A percentile compares a stretch with the other conserved stretches of the same genome.
Evolutionary conservation across 2,113 vertebrate species (phyloP).

Genomic region (Cromileptes altivelis): DNA sequence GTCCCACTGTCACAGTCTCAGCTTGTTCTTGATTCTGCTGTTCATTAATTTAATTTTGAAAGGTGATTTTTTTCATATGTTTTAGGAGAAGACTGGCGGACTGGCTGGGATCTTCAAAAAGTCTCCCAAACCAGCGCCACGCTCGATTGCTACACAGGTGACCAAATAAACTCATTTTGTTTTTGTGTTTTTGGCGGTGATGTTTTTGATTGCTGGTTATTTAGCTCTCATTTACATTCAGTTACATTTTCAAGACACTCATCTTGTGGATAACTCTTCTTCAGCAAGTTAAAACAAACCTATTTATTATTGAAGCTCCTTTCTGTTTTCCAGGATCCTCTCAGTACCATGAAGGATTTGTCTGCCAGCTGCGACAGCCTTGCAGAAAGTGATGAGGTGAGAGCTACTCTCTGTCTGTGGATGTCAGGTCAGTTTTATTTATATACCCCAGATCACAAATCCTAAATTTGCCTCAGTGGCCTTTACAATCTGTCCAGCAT

Average conservation of each 20-base stretch:
- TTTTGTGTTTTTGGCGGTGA: no score
- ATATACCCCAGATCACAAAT: no score
- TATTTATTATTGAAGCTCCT: background rate
- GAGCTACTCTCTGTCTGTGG: background rate
- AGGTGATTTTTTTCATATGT: background rate
- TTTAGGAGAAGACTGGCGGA: conserved; percentile 71
- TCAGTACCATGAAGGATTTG: conserved; percentile 35
- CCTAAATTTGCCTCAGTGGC: no score
- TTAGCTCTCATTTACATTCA: background rate
- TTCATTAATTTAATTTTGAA: background rate
- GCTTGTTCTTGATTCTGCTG: background rate
- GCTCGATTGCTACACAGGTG: conserved; percentile 37
- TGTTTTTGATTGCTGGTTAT: background rate
- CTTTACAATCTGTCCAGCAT: no score
- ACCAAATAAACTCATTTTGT: background rate
- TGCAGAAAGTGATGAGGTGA: conserved; percentile 47
- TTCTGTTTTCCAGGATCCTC: conserved; percentile 69
- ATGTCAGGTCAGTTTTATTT: background rate
- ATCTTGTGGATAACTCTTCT: background rate
- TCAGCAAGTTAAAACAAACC: background rate
- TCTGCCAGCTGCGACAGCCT: conserved; percentile 66
- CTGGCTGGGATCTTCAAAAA: conserved; percentile 67
- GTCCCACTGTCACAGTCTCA: background rate
- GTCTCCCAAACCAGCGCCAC: conserved; percentile 65
- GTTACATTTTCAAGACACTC: background rate